phyloP scores from a whole-genome alignment of 2,113 vertebrate genomes.

The Megaptera novaeangliae region DNA sequence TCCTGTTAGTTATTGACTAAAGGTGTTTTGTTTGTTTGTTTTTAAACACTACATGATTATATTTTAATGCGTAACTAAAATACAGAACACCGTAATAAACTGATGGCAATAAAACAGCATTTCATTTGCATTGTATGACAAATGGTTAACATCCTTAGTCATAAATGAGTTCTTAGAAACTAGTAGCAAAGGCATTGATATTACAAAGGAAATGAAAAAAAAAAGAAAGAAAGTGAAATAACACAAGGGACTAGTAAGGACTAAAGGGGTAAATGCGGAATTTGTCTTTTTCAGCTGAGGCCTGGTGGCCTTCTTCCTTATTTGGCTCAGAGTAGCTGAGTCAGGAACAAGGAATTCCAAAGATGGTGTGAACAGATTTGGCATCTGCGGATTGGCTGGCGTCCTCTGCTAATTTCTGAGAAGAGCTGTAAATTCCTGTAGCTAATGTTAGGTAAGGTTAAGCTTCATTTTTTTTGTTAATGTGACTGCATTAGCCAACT shows the following conservation, averaged over 20 bases:
- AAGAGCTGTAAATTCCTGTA: not conserved
- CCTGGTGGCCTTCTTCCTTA: not conserved
- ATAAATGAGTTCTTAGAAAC: not conserved
- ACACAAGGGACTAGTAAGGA: not conserved
- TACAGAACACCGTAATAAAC: not conserved
- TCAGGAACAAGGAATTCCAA: not conserved
- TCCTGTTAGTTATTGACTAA: not conserved
- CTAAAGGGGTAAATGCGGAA: not conserved
- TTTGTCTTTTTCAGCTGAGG: not conserved
- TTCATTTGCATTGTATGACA: not conserved
- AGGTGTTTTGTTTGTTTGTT: no score
- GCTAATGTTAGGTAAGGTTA: not conserved
- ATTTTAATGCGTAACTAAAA: not conserved
- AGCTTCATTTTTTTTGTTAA: not conserved
- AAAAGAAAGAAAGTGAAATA: not conserved
- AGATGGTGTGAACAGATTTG: not conserved
- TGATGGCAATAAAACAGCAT: not conserved
- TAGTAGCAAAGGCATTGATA: not conserved
- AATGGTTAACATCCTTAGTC: not conserved
- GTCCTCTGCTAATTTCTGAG: not conserved
- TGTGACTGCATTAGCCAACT: not conserved
- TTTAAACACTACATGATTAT: not conserved
- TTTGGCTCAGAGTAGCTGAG: not conserved
- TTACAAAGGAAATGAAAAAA: not conserved
- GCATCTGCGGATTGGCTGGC: not conserved